Percentiles rank a stretch among this genome's conserved stretches.
Evolutionary conservation across 2,113 vertebrate genomes (phyloP).

Genomic region (Phalacrocorax pelagicus): DNA sequence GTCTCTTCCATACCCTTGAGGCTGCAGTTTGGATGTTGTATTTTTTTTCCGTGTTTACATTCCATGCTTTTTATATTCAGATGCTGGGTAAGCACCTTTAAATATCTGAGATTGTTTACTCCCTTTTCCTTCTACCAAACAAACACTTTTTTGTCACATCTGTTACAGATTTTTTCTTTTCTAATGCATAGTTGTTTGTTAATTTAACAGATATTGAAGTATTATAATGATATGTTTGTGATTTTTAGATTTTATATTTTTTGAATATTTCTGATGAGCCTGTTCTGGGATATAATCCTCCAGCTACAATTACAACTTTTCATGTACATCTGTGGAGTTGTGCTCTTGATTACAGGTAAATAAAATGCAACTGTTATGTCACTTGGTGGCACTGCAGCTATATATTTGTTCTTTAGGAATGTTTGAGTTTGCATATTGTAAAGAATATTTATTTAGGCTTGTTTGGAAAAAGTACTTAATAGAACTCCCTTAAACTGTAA

Average conservation of each 20-base stretch:
- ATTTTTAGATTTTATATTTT: conserved; percentile 89
- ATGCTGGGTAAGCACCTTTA: not conserved
- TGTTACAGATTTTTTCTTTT: not conserved
- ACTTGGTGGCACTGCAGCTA: not conserved
- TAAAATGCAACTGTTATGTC: not conserved
- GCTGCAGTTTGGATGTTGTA: not conserved
- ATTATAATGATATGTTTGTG: conserved; percentile 41
- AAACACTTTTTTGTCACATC: not conserved
- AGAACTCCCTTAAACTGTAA: not conserved
- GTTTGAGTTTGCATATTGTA: not conserved
- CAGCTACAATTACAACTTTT: conserved; percentile 89
- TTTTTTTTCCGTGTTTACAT: not conserved
- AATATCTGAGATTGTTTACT: not conserved
- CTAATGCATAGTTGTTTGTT: not conserved
- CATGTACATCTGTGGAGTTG: conserved; percentile 98
- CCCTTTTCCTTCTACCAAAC: not conserved
- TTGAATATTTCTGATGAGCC: conserved; percentile 96
- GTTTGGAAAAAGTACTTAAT: not conserved
- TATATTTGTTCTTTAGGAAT: not conserved
- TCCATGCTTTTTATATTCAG: not conserved
- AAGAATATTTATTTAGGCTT: not conserved
- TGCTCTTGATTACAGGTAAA: conserved; percentile 93
- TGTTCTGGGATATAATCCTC: conserved; percentile 94
- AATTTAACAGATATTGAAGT: conserved; percentile 13
- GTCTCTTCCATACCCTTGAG: not conserved